phyloP scores from a whole-genome alignment of 2,888 invertebrate species.

The Drosophila suboccidentalis region DNA sequence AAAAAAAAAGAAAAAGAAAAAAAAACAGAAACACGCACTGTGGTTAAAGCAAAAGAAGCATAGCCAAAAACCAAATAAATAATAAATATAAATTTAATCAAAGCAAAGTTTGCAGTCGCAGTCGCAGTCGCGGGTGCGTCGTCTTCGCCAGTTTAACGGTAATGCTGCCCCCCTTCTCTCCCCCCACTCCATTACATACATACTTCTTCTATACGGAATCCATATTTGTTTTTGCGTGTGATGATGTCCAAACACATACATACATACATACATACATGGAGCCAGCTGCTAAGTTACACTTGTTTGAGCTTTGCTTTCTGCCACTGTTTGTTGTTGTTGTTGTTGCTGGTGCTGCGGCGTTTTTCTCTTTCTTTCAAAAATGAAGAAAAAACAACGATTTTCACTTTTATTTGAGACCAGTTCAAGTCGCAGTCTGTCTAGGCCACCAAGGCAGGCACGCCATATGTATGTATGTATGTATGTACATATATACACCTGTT shows the following conservation, averaged over 20 bases:
- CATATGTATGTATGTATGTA: conserved; percentile 16
- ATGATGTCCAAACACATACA: conserved; percentile 16
- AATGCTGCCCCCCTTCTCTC: conserved; percentile 28
- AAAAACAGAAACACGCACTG: conserved; percentile 11
- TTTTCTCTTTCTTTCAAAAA: conserved; percentile 46
- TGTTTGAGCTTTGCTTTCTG: conserved; percentile 71
- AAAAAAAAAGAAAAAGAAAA: not conserved
- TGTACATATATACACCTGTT: conserved; percentile 59
- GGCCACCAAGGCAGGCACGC: conserved; percentile 68
- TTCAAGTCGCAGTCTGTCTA: conserved; percentile 60
- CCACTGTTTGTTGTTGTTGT: conserved; percentile 16
- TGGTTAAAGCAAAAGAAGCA: conserved; percentile 5
- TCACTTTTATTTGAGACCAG: conserved; percentile 81
- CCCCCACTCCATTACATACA: conserved; percentile 8
- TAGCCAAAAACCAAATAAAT: conserved; percentile 15
- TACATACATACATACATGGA: conserved; percentile 7
- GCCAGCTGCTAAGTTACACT: conserved; percentile 52
- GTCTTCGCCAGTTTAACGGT: conserved; percentile 60
- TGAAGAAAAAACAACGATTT: conserved; percentile 68
- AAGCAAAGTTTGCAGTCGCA: conserved; percentile 33
- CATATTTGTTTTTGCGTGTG: conserved; percentile 73
- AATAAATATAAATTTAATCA: conserved; percentile 9
- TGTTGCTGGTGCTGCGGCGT: conserved; percentile 35
- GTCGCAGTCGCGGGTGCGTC: conserved; percentile 57
- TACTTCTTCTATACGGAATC: conserved; percentile 57